phyloP scores from a whole-genome alignment of 1,140 invertebrate genomes.

The Homalodisca vitripennis region DNA sequence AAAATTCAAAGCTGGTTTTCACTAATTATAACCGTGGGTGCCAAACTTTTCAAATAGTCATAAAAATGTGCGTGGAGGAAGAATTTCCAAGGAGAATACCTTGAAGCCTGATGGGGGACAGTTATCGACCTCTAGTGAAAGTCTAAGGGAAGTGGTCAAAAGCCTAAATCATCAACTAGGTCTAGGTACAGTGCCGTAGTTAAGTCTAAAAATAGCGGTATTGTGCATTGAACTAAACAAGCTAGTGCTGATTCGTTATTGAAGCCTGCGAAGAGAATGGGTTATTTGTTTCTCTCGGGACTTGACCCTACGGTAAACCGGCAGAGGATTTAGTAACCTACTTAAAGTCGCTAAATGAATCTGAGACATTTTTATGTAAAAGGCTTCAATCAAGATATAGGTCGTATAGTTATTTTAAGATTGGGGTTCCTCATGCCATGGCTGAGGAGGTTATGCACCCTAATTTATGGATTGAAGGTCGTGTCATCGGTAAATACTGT shows the following conservation, averaged over 20 bases:
- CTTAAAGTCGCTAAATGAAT: neutral
- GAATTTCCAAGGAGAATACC: neutral
- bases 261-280: constrained; percentile 4
- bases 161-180: neutral
- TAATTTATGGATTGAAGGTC: constrained; percentile 4
- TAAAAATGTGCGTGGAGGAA: neutral
- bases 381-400: neutral
- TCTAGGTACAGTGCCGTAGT: neutral
- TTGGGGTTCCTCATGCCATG: neutral
- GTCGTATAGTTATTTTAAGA: constrained; percentile 1
- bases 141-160: neutral
- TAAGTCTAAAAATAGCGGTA: neutral
- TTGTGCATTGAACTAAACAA: neutral
- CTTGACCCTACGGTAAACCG: neutral
- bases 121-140: neutral
- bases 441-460: constrained; percentile 2
- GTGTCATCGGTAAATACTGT: neutral
- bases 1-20: neutral
- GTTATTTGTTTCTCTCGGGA: neutral
- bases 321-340: neutral
- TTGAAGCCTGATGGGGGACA: neutral
- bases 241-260: neutral
- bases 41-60: neutral
- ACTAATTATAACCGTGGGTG: neutral
- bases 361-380: neutral